Evolutionary conservation across 2,113 vertebrate genomes (phyloP).

Genomic region (Indicator indicator): DNA sequence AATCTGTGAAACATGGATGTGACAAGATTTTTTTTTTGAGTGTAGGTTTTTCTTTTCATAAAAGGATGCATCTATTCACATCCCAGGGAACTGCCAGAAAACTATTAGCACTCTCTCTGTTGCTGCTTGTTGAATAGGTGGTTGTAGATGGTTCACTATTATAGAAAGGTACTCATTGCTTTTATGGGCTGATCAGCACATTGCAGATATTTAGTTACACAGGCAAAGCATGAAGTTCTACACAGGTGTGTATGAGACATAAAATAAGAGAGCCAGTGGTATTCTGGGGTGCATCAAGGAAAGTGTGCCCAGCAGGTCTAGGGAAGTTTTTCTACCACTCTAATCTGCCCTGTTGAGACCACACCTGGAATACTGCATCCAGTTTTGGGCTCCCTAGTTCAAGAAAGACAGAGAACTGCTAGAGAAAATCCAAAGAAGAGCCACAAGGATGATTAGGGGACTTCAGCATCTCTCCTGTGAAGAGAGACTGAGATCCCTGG

Average conservation of each 20-base stretch:
- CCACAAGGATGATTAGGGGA: too few relatives aligned
- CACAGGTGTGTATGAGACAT: background rate
- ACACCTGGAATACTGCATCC: too few relatives aligned
- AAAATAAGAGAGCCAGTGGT: background rate
- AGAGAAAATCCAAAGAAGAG: too few relatives aligned
- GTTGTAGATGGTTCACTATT: background rate
- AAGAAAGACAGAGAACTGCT: too few relatives aligned
- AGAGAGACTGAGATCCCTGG: too few relatives aligned
- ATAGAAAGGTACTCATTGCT: background rate
- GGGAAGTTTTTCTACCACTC: too few relatives aligned
- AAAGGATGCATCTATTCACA: constrained; percentile 19
- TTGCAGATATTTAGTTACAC: background rate
- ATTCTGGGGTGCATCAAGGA: too few relatives aligned
- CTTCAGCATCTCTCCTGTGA: too few relatives aligned
- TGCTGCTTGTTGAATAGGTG: constrained; percentile 5
- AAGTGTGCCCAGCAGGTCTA: too few relatives aligned
- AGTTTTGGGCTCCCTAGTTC: too few relatives aligned
- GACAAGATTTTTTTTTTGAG: constrained; percentile 28
- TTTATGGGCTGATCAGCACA: constrained; percentile 12
- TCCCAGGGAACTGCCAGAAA: background rate
- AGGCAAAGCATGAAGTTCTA: background rate
- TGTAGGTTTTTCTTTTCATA: constrained; percentile 15
- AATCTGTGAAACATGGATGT: constrained; percentile 29
- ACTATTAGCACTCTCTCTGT: constrained; percentile 11
- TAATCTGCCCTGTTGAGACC: too few relatives aligned